These are phyloP conservation scores for Hemicentrotus pulcherrimus DNA, from an alignment of 35 echinoderm and acorn worm genomes.

Conservation along the genomic window DNA sequence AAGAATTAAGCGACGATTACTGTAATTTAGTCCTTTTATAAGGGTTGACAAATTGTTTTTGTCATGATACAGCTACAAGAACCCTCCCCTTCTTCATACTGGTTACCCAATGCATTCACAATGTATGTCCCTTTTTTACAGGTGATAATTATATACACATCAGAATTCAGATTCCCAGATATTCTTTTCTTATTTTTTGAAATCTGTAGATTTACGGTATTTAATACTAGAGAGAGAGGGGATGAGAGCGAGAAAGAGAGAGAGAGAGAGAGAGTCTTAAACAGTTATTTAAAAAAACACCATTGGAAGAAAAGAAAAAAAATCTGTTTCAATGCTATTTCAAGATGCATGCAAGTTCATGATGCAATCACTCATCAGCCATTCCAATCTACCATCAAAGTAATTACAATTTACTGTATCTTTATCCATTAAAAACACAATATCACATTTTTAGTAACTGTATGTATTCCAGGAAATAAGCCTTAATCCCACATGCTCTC, in stretches of 20 bases:
- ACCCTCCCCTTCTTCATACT: too few species aligned
- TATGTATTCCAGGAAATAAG: background rate
- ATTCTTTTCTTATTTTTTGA: too few species aligned
- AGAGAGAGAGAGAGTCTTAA: background rate
- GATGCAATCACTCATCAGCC: background rate
- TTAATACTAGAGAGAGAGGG: too few species aligned
- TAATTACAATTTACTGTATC: background rate
- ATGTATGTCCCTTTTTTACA: background rate
- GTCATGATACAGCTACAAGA: too few species aligned
- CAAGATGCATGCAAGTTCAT: background rate
- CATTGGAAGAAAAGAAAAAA: too few species aligned
- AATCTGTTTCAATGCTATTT: background rate
- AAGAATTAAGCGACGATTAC: too few species aligned
- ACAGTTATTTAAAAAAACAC: too few species aligned
- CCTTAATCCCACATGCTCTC: background rate
- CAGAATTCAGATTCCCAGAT: background rate
- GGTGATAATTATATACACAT: conserved; percentile 32
- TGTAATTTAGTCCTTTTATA: too few species aligned
- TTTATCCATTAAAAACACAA: background rate
- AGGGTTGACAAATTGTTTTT: too few species aligned
- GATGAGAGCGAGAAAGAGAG: background rate
- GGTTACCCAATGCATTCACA: too few species aligned
- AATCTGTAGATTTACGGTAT: too few species aligned
- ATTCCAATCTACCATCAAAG: background rate
- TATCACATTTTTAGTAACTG: background rate